Evolutionary conservation across 2,888 invertebrate genomes (phyloP).

Genomic region (Himalopsyche tibetana): DNA sequence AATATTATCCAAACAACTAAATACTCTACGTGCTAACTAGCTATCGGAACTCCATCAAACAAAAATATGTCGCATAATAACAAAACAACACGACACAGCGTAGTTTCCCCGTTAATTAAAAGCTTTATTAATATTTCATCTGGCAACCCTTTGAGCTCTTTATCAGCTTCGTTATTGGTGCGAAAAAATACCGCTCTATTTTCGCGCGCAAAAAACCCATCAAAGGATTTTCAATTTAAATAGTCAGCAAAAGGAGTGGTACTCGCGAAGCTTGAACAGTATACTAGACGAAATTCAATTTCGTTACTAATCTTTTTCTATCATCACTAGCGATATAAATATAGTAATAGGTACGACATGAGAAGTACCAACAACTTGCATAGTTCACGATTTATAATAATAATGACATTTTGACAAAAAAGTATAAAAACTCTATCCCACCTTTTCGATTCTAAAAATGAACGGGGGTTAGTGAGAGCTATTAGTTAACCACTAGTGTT

Average conservation of each 20-base stretch:
- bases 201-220: slow-evolving; percentile 58
- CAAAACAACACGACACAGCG: slow-evolving; percentile 30
- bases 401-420: too few relatives aligned
- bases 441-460: too few relatives aligned
- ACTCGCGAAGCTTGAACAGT: neutral
- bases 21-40: neutral
- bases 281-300: too few relatives aligned
- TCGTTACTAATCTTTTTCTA: too few relatives aligned
- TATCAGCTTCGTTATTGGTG: slow-evolving; percentile 59
- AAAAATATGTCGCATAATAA: slow-evolving; percentile 48
- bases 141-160: slow-evolving; percentile 61
- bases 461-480: too few relatives aligned
- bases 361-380: too few relatives aligned
- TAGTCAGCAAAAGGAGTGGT: neutral
- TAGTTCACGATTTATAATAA: too few relatives aligned
- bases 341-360: too few relatives aligned
- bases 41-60: slow-evolving; percentile 30
- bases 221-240: slow-evolving; percentile 52
- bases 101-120: slow-evolving; percentile 62
- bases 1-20: too few relatives aligned
- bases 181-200: slow-evolving; percentile 56
- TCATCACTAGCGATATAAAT: too few relatives aligned
- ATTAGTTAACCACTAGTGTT: too few relatives aligned
- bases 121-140: slow-evolving; percentile 61
- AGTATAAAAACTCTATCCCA: too few relatives aligned